Conservation (phyloP, 2,888 invertebrate genomes). For the Campopleginae sp. region DNA sequence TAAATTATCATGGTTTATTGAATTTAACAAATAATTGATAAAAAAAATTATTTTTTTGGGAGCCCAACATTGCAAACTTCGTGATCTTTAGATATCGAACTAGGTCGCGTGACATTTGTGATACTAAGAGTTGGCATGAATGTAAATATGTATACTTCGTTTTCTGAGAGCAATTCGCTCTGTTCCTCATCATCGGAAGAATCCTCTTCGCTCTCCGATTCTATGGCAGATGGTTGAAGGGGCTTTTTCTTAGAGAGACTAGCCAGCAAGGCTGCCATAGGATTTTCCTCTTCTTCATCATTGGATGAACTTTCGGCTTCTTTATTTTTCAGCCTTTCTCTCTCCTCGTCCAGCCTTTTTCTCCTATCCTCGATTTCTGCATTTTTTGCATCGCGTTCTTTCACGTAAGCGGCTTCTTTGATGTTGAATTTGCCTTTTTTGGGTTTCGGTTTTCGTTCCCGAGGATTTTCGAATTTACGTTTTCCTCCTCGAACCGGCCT, state of each 20-base stretch:
- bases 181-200: constrained; percentile 65
- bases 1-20: too few relatives aligned
- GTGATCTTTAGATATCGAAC: too few relatives aligned
- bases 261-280: constrained; percentile 85
- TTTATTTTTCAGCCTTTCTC: constrained; percentile 83
- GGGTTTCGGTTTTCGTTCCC: constrained; percentile 71
- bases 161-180: constrained; percentile 48
- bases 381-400: constrained; percentile 78
- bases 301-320: constrained; percentile 84
- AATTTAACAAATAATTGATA: too few relatives aligned
- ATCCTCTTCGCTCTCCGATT: constrained; percentile 79
- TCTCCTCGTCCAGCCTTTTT: constrained; percentile 84
- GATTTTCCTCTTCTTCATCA: constrained; percentile 85
- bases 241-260: constrained; percentile 79
- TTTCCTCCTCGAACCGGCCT: constrained; percentile 77
- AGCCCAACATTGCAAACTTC: too few relatives aligned
- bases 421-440: constrained; percentile 81
- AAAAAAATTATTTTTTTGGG: too few relatives aligned
- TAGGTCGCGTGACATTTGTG: background rate
- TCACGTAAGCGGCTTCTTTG: constrained; percentile 78
- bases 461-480: constrained; percentile 72
- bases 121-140: background rate
- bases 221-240: constrained; percentile 77
- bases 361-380: constrained; percentile 80
- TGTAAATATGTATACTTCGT: background rate